Evolutionary conservation across 2,113 vertebrate genomes (phyloP), one percentile per base, ranked within the genome.

Genomic region (Euleptes europaea): DNA sequence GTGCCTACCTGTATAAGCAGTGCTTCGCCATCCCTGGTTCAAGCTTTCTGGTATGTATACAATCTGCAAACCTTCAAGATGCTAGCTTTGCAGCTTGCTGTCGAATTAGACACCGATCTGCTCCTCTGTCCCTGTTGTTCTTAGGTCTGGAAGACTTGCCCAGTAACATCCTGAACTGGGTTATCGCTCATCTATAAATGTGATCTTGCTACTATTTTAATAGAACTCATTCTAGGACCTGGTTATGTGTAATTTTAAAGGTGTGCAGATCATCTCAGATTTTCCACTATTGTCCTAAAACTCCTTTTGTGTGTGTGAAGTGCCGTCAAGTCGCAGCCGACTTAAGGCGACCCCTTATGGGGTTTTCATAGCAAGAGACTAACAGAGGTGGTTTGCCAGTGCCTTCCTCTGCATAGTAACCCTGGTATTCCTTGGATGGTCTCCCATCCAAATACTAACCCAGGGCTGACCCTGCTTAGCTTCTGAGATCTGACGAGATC

Each of bases 1-100:
- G 97, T 7, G 98, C 98, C 1, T 99, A 99, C 93, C 96, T 99
- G 86, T 99, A 99, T 96, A 99, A 99, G 92, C 99, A 99, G 96
- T 97, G 97, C 80, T 99, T 99, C 87, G 99, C 98, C 89, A 99
- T 99, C 78, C 99, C 99, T 1, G 99, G 98, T 77, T 99, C 99
- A 90, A 97, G 98, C 49, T 97, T 99, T 78, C 95, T 99, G 97
- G 99, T 98, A 95, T 93, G 93, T 93, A 82, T 73, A 28, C 31
- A 57, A 19, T 35, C 15, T 1, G 54, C 21, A 31, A 63, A 47
- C 14, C 1, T 69, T 38, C 9, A 83, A 67, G 63, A 5, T 1
- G 10, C 33, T 84, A 19, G 9, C 28, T 12, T 44, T 66, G 17
- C 21, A n/a, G 10, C n/a, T 33, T 86, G 42, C 19, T 54, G 15